Evolutionary conservation across 2,888 invertebrate species (phyloP), one percentile per base, ranked within the genome.

Genomic region (Lepas anatifera): DNA sequence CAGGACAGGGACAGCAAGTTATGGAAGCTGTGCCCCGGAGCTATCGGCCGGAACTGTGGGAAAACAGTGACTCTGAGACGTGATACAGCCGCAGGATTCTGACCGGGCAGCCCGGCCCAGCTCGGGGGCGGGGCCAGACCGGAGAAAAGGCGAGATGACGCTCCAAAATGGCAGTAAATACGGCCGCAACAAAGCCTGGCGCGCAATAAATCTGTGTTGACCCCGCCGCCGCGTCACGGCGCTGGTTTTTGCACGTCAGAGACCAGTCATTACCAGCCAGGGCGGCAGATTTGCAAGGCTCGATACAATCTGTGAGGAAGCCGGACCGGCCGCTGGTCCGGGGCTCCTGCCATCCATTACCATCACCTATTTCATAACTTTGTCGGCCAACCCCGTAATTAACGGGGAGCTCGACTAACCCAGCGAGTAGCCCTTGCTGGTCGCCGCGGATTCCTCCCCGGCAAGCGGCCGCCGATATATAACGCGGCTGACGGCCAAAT

Each of bases 281-380:
- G 32, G 16, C 58, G 58, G 58, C 58, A 32, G 58, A 58, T 58
- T 58, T 58, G 58, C 58, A 58, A 58, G 58, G 32, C 35, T 32
- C 58, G 58, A 58, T 58, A 58, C 16, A 58, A 58, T 58, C 58
- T 58, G 58, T 58, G 58, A 58, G 58, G 58, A 22, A 58, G 58
- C 58, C 58, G 22, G 22, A 3, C 58, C 8, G 35, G 6, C 32
- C 16, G 58, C 58, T 2, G 22, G 22, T 22, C 2, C 3, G 58
- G n/a, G n/a, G n/a, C n/a, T n/a, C n/a, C n/a, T n/a, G 8, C 58
- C 32, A 58, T 35, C 58, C 58, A 58, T 58, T 35, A 35, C 58
- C 7, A 8, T 35, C 8, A 35, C 35, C 32, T 58, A 58, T 58
- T 58, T 58, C 58, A 58, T 58, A 58, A 58, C 35, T 58, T 18